A percentile compares a stretch with the other conserved stretches of the same genome.
Conservation (phyloP, 2,888 invertebrate species). For the Drosophila limbata region DNA sequence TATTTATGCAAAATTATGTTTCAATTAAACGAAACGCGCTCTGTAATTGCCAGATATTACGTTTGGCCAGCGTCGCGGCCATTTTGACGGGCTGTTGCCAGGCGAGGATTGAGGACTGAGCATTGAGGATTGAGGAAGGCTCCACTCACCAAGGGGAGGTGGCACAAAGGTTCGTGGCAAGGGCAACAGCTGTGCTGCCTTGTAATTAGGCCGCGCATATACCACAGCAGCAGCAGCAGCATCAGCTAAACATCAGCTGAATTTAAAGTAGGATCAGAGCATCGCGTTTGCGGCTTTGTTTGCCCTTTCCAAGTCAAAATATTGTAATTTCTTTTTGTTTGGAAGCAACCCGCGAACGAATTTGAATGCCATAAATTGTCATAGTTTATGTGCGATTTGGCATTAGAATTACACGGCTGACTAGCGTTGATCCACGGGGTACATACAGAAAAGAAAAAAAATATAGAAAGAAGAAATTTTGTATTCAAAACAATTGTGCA, state of each 20-base stretch:
- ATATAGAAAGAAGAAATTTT: no score
- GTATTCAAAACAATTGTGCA: background rate
- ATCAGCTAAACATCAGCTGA: slow-evolving; percentile 48
- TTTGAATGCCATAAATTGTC: slow-evolving; percentile 62
- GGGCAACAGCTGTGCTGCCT: slow-evolving; percentile 75
- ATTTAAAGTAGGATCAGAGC: slow-evolving; percentile 79
- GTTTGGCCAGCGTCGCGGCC: slow-evolving; percentile 51
- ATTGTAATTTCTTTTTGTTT: slow-evolving; percentile 58
- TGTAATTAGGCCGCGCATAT: slow-evolving; percentile 78
- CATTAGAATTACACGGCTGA: slow-evolving; percentile 55
- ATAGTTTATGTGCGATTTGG: slow-evolving; percentile 53
- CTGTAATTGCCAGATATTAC: slow-evolving; percentile 75
- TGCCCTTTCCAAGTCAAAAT: slow-evolving; percentile 69
- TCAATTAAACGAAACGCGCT: slow-evolving; percentile 81
- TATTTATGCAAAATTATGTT: slow-evolving; percentile 85
- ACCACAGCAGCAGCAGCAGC: slow-evolving; percentile 48
- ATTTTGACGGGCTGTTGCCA: slow-evolving; percentile 58
- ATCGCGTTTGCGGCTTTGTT: slow-evolving; percentile 65
- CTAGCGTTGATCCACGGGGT: slow-evolving; percentile 27
- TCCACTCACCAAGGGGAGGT: background rate
- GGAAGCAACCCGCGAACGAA: slow-evolving; percentile 47
- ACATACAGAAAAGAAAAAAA: background rate
- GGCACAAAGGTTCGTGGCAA: slow-evolving; percentile 25
- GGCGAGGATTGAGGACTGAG: slow-evolving; percentile 25
- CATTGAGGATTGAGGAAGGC: slow-evolving; percentile 26